Percentiles rank a stretch among this genome's conserved stretches.
Conservation (phyloP, 2,888 invertebrate species). For the Thalpophila matura region DNA sequence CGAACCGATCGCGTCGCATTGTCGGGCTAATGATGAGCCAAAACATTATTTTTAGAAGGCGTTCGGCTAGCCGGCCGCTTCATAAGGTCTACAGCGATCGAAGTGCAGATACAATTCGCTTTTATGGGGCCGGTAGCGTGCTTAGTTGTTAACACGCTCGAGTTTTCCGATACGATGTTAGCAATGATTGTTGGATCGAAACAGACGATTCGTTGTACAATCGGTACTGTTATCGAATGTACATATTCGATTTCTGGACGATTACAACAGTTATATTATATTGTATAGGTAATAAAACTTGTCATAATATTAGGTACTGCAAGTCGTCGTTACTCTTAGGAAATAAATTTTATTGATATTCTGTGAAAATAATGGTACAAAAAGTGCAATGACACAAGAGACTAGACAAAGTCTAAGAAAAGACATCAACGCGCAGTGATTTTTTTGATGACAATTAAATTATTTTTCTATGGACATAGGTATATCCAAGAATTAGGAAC, state of each 20-base stretch:
- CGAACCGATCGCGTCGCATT: conserved; percentile 83
- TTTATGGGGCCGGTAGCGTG: conserved; percentile 84
- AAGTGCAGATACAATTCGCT: conserved; percentile 76
- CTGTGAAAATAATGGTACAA: not conserved
- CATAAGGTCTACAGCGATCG: conserved; percentile 78
- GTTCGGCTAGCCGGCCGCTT: conserved; percentile 69
- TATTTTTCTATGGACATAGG: no score
- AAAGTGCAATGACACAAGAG: no score
- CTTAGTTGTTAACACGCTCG: conserved; percentile 65
- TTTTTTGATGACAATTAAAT: not conserved
- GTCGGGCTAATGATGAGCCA: conserved; percentile 87
- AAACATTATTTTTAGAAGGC: conserved; percentile 88
- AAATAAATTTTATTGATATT: no score
- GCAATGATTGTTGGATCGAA: conserved; percentile 56
- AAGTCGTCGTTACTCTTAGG: no score
- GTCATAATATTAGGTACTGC: no score
- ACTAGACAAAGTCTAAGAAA: conserved; percentile 42
- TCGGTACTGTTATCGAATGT: conserved; percentile 36
- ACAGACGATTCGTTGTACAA: conserved; percentile 37
- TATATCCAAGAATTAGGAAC: no score
- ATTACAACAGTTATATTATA: not conserved
- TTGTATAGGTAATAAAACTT: no score
- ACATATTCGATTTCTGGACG: not conserved
- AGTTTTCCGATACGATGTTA: conserved; percentile 62
- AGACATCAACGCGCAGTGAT: conserved; percentile 65